Evolutionary conservation across 2,888 invertebrate genomes (phyloP).

Genomic region (Ophioninae sp.): DNA sequence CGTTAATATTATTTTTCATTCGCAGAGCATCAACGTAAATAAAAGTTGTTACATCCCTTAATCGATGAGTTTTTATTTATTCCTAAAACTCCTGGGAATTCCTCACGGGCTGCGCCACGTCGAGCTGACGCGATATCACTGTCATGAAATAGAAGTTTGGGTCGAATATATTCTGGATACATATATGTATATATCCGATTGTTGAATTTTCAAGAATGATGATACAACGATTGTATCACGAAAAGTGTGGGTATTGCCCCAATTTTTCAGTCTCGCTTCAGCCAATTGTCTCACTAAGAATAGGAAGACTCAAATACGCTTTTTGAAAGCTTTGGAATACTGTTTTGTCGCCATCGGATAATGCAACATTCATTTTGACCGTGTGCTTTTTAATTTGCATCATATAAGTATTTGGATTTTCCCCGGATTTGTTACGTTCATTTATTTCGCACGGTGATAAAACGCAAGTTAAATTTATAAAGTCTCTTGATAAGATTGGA

Average conservation of each 20-base stretch:
- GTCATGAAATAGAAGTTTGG: background rate
- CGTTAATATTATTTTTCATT: constrained; percentile 72
- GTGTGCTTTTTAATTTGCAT: no score
- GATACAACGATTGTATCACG: no score
- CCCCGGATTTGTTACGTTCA: no score
- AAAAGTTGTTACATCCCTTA: constrained; percentile 74
- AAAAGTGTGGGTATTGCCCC: no score
- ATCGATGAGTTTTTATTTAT: constrained; percentile 55
- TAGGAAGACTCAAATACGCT: no score
- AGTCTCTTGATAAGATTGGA: constrained; percentile 22
- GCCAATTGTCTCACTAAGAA: no score
- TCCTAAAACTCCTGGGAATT: constrained; percentile 16
- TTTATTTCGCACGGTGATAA: constrained; percentile 44
- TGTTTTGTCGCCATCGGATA: no score
- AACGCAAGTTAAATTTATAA: constrained; percentile 30
- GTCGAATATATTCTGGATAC: background rate
- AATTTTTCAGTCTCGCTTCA: no score
- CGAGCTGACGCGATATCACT: background rate
- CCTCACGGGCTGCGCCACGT: background rate
- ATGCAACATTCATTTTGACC: no score
- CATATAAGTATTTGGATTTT: no score
- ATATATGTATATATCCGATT: background rate
- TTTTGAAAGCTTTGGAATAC: no score
- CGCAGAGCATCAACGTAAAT: constrained; percentile 71
- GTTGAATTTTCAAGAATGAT: no score